Conservation (phyloP, 2,113 vertebrate genomes). For the Myrmecophaga tridactyla region DNA sequence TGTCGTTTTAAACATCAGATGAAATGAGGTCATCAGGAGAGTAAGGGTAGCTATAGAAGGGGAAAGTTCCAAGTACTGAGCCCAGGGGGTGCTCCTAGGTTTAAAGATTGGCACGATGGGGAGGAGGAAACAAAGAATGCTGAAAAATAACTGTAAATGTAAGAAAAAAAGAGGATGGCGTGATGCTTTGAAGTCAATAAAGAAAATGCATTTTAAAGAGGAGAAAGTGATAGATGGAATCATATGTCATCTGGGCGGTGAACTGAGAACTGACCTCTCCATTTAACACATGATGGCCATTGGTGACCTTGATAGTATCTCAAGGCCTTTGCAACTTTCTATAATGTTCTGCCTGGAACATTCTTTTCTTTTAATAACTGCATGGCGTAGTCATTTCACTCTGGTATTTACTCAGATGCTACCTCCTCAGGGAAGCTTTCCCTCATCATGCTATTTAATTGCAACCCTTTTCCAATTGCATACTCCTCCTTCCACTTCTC, state of each 20-base stretch:
- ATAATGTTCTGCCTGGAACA: neutral
- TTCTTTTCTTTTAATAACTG: neutral
- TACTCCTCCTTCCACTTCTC: neutral
- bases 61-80: too few relatives aligned
- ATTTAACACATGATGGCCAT: neutral
- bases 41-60: too few relatives aligned
- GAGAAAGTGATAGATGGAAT: neutral
- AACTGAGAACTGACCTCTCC: neutral
- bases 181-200: neutral
- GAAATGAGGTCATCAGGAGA: neutral
- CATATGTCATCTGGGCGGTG: neutral
- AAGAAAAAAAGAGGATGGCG: neutral
- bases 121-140: too few relatives aligned
- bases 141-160: neutral
- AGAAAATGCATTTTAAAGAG: neutral
- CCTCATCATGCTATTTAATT: neutral
- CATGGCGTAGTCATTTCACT: neutral
- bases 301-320: neutral
- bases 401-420: neutral
- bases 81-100: too few relatives aligned
- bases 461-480: neutral
- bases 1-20: neutral
- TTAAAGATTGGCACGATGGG: too few relatives aligned
- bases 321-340: neutral
- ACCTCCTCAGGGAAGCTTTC: neutral